These are phyloP conservation scores for Seira sanloemensis DNA, from an alignment of 2,888 invertebrate genomes.

Conservation along the genomic window DNA sequence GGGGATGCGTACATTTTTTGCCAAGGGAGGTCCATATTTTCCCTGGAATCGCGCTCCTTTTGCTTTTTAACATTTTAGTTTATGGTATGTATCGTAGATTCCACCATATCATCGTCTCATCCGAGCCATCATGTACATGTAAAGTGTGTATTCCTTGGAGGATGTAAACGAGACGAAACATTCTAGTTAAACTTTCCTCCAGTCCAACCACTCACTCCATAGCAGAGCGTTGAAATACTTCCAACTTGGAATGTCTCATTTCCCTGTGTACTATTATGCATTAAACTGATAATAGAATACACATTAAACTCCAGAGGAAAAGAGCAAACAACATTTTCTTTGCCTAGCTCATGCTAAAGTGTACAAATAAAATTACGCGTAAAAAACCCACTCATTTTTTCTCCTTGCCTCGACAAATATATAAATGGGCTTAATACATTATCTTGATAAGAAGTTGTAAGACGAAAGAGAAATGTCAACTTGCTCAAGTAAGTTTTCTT, in stretches of 20 bases:
- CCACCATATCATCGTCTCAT: neutral
- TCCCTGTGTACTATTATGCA: neutral
- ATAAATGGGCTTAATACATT: slow-evolving; percentile 60
- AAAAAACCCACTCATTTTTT: slow-evolving; percentile 8
- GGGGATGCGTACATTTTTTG: too few species aligned
- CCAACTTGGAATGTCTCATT: neutral
- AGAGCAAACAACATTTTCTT: slow-evolving; percentile 36
- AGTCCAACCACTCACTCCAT: too few species aligned
- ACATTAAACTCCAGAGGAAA: neutral
- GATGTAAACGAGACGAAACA: too few species aligned
- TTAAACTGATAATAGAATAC: slow-evolving; percentile 7
- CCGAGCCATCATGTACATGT: too few species aligned
- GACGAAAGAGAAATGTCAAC: slow-evolving; percentile 46
- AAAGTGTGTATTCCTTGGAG: too few species aligned
- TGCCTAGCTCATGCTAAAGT: neutral
- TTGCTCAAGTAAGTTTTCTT: slow-evolving; percentile 16
- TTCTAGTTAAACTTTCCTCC: too few species aligned
- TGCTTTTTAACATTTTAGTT: neutral
- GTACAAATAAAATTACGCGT: slow-evolving; percentile 33
- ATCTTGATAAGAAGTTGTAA: slow-evolving; percentile 42
- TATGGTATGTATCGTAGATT: neutral
- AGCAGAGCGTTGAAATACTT: slow-evolving; percentile 21
- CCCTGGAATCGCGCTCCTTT: too few species aligned
- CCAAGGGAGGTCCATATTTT: too few species aligned
- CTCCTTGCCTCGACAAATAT: slow-evolving; percentile 49